Conservation (phyloP, 1,140 invertebrate genomes). For the Campoletis sonorensis region DNA sequence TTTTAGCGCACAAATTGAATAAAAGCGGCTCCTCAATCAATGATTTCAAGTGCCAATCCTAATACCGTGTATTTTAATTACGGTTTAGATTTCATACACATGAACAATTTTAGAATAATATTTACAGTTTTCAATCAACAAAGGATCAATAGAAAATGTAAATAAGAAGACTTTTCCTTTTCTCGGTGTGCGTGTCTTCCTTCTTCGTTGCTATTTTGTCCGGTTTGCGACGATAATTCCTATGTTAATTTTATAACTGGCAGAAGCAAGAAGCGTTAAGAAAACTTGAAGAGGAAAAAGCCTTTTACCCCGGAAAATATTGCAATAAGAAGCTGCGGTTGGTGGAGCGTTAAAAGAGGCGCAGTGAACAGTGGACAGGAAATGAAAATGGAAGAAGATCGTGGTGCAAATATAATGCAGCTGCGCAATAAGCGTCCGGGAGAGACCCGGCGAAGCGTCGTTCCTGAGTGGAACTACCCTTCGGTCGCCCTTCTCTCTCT, state of each 20-base stretch:
- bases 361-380: constrained; percentile 36
- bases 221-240: neutral
- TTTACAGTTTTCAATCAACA: too few species aligned
- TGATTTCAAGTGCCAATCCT: too few species aligned
- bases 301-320: neutral
- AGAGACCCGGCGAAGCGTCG: constrained; percentile 36
- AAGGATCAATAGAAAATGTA: too few species aligned
- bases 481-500: neutral
- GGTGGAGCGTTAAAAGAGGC: neutral
- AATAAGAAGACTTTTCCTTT: neutral
- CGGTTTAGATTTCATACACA: too few species aligned
- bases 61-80: too few species aligned
- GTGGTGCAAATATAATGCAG: constrained; percentile 39
- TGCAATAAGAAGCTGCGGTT: neutral
- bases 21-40: too few species aligned
- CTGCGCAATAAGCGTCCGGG: constrained; percentile 35
- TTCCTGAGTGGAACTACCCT: constrained; percentile 30
- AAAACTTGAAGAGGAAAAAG: neutral
- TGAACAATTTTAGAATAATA: too few species aligned
- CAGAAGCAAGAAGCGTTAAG: neutral
- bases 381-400: constrained; percentile 15
- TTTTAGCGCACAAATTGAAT: too few species aligned
- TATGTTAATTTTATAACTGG: neutral
- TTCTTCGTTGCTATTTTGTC: neutral
- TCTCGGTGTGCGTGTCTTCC: neutral